Evolutionary conservation across 2,113 vertebrate genomes (phyloP).

Genomic region (Nothoprocta pentlandii): DNA sequence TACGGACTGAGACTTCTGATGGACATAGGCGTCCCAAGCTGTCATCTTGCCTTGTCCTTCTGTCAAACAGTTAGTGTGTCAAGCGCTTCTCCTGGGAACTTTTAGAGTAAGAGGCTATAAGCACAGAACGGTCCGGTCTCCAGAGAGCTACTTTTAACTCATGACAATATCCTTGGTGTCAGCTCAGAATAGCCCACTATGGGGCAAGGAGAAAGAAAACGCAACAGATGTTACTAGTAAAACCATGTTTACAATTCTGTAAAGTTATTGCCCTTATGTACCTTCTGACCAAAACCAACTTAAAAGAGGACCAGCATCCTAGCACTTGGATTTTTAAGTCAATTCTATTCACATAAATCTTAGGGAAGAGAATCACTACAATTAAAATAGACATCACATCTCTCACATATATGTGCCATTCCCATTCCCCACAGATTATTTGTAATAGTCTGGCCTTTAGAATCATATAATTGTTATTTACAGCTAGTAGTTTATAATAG

Average conservation of each 20-base stretch:
- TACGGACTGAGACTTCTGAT: conserved; percentile 56
- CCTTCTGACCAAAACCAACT: conserved; percentile 47
- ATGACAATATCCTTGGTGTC: conserved; percentile 77
- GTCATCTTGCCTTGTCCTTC: conserved; percentile 72
- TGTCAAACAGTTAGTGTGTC: conserved; percentile 73
- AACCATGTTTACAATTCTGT: conserved; percentile 81
- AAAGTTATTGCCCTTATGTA: conserved; percentile 62
- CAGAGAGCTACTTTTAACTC: conserved; percentile 82
- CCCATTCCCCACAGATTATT: not conserved
- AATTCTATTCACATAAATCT: not conserved
- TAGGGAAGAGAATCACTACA: fast-evolving
- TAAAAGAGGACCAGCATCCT: not conserved
- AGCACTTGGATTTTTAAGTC: not conserved
- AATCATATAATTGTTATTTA: not conserved
- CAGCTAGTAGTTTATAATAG: not conserved
- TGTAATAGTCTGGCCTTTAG: not conserved
- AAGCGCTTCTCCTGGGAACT: conserved; percentile 75
- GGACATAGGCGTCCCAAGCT: conserved; percentile 55
- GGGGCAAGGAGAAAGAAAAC: conserved; percentile 80
- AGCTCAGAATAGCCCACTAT: conserved; percentile 83
- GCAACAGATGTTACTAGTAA: conserved; percentile 89
- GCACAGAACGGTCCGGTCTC: conserved; percentile 65
- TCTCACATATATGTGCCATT: not conserved
- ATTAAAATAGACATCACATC: not conserved
- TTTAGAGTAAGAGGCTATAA: conserved; percentile 46